Base-by-base conservation (phyloP, 2,888 invertebrate species). In the Coecobrya sp. region DNA sequence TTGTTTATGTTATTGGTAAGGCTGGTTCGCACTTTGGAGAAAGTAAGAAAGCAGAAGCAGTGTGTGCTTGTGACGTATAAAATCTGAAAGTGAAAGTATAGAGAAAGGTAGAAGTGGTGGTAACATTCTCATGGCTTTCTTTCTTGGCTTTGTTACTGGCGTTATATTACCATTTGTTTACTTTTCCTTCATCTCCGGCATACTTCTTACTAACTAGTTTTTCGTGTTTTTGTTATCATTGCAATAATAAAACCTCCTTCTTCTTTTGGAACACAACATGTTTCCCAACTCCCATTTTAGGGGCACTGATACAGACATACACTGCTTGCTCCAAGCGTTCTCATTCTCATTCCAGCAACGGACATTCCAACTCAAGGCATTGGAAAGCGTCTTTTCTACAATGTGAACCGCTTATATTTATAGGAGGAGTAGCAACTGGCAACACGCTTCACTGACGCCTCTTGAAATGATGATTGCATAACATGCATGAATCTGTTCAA, bases 401-500 rank as follows among this genome's bases (percentile, higher is more conserved):
- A 68, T 16, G 11, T 22, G 65, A 68, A 30, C 19, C n/a, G 19
- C 36, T n/a, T 11, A 25, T 22, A 25, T 11, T 65, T 4, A 4
- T 65, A 5, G 36, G n/a, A 2, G n/a, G n/a, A n/a, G n/a, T n/a
- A n/a, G n/a, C n/a, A n/a, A n/a, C n/a, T 42, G 42, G n/a, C 19
- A 19, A 19, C n/a, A 19, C 36, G 36, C 36, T 4, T 36, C 36
- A 36, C 3, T 36, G 7, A 55, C 13, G 55, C 19, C n/a, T 55
- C 19, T 36, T 25, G 25, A 22, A 76, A 49, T 76, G 25, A 76
- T 76, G 45, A 30, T 25, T 22, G 49, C 11, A 13, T 0, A 76
- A 25, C 76, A 76, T 76, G 76, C 76, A 76, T 76, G 49, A 76
- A 49, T 45, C 45, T 13, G 19, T 76, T 25, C 76, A 76, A 76